A percentile compares a stretch with the other conserved stretches of the same genome.
These are phyloP conservation scores for Myrmophylax atrothorax DNA, from an alignment of 2,113 vertebrate species.

Conservation along the genomic window DNA sequence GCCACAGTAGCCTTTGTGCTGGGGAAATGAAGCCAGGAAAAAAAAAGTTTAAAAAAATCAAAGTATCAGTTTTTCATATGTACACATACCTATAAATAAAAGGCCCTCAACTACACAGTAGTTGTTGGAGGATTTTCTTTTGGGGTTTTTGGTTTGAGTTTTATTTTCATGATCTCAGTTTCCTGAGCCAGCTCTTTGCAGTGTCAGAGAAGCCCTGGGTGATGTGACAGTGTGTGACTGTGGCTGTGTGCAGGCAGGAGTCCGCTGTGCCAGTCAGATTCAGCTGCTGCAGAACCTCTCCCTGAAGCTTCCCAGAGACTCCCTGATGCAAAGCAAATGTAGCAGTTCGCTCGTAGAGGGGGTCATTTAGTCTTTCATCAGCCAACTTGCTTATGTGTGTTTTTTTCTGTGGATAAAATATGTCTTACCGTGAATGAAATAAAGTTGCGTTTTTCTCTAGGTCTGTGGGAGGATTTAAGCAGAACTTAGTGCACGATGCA, in stretches of 20 bases:
- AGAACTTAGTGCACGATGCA: conserved; percentile 83
- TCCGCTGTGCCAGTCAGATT: neutral
- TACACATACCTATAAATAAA: neutral
- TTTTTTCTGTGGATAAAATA: neutral
- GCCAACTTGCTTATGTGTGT: neutral
- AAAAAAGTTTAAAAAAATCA: neutral
- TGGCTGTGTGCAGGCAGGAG: neutral
- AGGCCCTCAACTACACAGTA: neutral
- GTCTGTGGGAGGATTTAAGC: conserved; percentile 88
- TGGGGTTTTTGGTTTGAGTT: neutral
- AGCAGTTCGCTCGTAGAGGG: neutral
- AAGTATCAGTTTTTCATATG: neutral
- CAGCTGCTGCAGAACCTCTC: neutral
- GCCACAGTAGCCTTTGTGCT: neutral
- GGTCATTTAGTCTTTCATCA: neutral
- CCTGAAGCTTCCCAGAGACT: neutral
- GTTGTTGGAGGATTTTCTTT: neutral
- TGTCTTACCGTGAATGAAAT: neutral
- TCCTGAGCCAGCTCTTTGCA: neutral
- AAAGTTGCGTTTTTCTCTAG: conserved; percentile 59
- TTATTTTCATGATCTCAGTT: neutral
- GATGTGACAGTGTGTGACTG: neutral
- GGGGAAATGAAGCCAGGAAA: neutral
- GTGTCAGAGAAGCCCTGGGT: neutral
- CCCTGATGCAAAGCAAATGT: neutral